Evolutionary conservation across 2,113 vertebrate species (phyloP).

Genomic region (Nettapus auritus): DNA sequence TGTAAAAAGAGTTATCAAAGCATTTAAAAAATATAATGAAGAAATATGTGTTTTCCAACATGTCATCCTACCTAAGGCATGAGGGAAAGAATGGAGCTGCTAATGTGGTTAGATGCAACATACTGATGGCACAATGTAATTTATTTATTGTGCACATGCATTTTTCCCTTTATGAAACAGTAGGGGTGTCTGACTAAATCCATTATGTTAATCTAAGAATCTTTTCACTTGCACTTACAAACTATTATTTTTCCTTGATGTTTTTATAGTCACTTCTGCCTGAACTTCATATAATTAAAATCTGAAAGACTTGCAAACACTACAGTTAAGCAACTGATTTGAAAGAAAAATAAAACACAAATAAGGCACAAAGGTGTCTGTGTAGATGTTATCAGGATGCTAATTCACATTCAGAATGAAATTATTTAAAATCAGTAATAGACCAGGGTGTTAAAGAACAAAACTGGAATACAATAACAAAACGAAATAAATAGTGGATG

Average conservation of each 20-base stretch:
- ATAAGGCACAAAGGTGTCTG: constrained; percentile 6
- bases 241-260: constrained; percentile 15
- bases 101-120: constrained; percentile 41
- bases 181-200: constrained; percentile 15
- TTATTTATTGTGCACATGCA: constrained; percentile 55
- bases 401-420: constrained; percentile 32
- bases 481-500: not conserved
- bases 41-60: constrained; percentile 32
- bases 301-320: not conserved
- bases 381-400: not conserved
- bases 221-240: constrained; percentile 51
- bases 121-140: constrained; percentile 30
- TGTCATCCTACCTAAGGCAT: not conserved
- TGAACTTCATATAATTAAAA: constrained; percentile 44
- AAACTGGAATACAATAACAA: constrained; percentile 14
- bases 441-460: not conserved
- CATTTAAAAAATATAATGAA: not conserved
- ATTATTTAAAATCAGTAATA: constrained; percentile 3
- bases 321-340: constrained; percentile 15
- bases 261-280: not conserved
- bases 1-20: constrained; percentile 12
- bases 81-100: not conserved
- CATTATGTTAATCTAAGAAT: constrained; percentile 42
- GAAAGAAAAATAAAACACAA: constrained; percentile 14
- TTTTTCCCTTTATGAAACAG: constrained; percentile 35